phyloP scores from a whole-genome alignment of 2,113 vertebrate species.

The Platanista minor region DNA sequence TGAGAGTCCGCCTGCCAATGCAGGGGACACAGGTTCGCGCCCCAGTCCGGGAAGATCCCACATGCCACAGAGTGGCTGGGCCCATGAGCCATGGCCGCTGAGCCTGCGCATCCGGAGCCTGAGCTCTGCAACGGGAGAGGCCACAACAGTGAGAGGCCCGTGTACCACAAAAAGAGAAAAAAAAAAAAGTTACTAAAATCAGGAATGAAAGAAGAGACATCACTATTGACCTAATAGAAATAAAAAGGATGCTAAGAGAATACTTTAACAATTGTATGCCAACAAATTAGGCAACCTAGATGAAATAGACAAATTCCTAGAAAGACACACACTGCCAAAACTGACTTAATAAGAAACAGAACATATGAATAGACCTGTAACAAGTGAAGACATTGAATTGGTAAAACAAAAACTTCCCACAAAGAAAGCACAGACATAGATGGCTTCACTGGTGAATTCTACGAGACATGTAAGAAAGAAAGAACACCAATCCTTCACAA shows the following conservation, averaged over 20 bases:
- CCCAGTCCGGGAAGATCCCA: too few relatives aligned
- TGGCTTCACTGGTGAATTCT: background rate
- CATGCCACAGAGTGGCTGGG: too few relatives aligned
- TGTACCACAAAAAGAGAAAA: too few relatives aligned
- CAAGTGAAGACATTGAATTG: background rate
- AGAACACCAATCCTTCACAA: background rate
- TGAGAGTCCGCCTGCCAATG: too few relatives aligned
- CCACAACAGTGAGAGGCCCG: too few relatives aligned
- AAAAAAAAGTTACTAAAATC: background rate
- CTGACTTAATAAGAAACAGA: background rate
- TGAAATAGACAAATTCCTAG: background rate
- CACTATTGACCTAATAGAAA: background rate
- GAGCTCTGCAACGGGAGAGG: too few relatives aligned
- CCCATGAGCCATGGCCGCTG: too few relatives aligned
- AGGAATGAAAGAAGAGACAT: background rate
- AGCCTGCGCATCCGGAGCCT: too few relatives aligned
- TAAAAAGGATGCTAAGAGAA: background rate
- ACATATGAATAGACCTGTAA: background rate
- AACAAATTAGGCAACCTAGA: background rate
- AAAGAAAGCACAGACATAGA: background rate
- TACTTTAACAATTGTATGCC: background rate
- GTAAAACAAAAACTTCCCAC: background rate
- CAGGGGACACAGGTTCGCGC: too few relatives aligned
- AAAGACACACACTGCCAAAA: background rate
- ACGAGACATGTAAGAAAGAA: background rate